Percentiles rank a stretch among this genome's conserved stretches.
These are phyloP conservation scores for Syngnathus acus DNA, from an alignment of 2,797 vertebrate genomes.

Conservation along the genomic window DNA sequence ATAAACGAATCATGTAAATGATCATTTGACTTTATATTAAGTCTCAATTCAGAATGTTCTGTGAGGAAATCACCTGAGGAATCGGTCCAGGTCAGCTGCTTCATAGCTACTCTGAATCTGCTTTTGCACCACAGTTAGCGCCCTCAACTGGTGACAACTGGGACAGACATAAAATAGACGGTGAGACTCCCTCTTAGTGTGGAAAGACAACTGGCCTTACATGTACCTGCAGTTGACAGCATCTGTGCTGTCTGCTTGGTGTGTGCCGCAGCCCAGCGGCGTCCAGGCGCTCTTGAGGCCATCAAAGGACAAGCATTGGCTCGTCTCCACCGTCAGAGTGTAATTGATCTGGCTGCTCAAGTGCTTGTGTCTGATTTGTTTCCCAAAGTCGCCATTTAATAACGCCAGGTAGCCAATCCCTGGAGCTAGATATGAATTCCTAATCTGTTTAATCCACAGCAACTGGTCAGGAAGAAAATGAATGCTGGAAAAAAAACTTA, in stretches of 20 bases:
- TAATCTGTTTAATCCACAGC: neutral
- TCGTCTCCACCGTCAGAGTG: constrained; percentile 60
- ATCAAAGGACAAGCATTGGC: constrained; percentile 72
- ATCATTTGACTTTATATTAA: neutral
- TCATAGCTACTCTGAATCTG: constrained; percentile 49
- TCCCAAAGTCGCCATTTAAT: constrained; percentile 68
- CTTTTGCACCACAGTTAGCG: constrained; percentile 56
- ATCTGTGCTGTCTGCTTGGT: constrained; percentile 28
- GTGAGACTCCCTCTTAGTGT: neutral
- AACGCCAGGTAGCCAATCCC: constrained; percentile 66
- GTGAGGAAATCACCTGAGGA: constrained; percentile 54
- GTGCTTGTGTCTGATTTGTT: constrained; percentile 43
- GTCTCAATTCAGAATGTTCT: constrained; percentile 2
- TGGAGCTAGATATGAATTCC: constrained; percentile 43
- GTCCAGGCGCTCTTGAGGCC: constrained; percentile 58
- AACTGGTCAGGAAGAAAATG: neutral
- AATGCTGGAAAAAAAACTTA: constrained; percentile 26
- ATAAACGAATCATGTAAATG: no score
- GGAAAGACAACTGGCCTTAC: neutral
- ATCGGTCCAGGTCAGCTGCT: constrained; percentile 41
- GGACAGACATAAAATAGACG: neutral
- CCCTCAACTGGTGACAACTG: constrained; percentile 66
- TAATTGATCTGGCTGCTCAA: constrained; percentile 63
- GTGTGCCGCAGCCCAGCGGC: constrained; percentile 46
- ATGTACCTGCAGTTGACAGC: constrained; percentile 75